phyloP scores from a whole-genome alignment of 2,888 invertebrate species.

The Acutogordius australiensis region DNA sequence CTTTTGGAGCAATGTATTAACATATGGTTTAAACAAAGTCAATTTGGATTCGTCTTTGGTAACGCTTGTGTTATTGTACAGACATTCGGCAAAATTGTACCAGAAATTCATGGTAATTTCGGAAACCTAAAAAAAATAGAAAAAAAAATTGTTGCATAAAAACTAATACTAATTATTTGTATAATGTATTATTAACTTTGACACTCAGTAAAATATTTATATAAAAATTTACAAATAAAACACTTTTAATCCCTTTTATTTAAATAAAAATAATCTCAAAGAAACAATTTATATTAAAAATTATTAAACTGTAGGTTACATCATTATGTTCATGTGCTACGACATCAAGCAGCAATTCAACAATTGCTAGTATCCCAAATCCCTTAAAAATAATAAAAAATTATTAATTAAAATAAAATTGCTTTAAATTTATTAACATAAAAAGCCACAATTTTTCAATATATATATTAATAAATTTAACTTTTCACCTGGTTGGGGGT shows the following conservation, averaged over 20 bases:
- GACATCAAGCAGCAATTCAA: not conserved
- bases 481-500: not conserved
- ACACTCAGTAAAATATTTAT: too few relatives aligned
- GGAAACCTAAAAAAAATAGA: not conserved
- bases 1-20: not conserved
- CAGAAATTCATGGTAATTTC: not conserved
- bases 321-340: not conserved
- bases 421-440: not conserved
- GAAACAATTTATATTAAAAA: too few relatives aligned
- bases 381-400: not conserved
- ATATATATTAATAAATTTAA: too few relatives aligned
- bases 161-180: too few relatives aligned
- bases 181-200: too few relatives aligned
- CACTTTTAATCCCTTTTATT: too few relatives aligned
- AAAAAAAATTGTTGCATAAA: not conserved
- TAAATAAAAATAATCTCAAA: too few relatives aligned
- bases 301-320: too few relatives aligned
- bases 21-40: not conserved
- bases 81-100: constrained; percentile 9
- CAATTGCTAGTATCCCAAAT: not conserved
- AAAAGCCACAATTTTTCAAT: not conserved
- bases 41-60: not conserved
- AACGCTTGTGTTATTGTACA: constrained; percentile 5
- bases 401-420: not conserved
- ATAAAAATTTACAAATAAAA: too few relatives aligned